Base-by-base conservation (phyloP, 2,797 vertebrate genomes). In the Urophycis tenuis region DNA sequence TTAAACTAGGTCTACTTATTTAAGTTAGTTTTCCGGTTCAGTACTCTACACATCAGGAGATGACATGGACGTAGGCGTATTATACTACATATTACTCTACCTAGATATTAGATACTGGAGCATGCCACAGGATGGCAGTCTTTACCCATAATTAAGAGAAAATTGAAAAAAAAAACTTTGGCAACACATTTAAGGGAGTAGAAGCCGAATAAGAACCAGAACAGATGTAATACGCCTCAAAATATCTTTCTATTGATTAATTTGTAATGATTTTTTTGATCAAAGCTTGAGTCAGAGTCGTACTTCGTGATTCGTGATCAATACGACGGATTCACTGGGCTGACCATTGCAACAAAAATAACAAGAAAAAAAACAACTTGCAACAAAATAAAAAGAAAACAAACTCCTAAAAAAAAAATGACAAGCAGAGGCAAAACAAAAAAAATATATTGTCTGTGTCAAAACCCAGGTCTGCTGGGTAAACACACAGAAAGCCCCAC, bases 101-200 rank as follows among this genome's bases (percentile, higher is more conserved):
- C 17, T 5, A 53, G 45, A 53, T 5, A 53, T 53, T 19, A 53
- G 3, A 53, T 19, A 53, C 45, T 53, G 17, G 45, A 53, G 45
- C 45, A 41, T 25, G 22, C 92, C 93, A 92, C 85, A 88, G 74
- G 93, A 88, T 90, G 92, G 91, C 91, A 93, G 89, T 89, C 89
- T 92, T 91, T 78, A 85, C 80, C 79, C 80, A 81, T 79, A 84
- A 36, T 22, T 35, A 35, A 64, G 32, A 41, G 53, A 34, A 9
- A 32, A 17, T 12, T 74, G 17, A n/a, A 36, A 71, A 75, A 71
- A 35, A 36, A 34, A 83, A 75, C 5, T 60, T 25, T 60, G 53
- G 19, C 53, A 60, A 2, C 8, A 60, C 8, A 60, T 25, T 25
- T 6, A n/a, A 60, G 53, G n/a, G 53, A 60, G 22, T 25, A 25